Conservation (phyloP, 2,888 invertebrate genomes). For the Antheraea yamamai region DNA sequence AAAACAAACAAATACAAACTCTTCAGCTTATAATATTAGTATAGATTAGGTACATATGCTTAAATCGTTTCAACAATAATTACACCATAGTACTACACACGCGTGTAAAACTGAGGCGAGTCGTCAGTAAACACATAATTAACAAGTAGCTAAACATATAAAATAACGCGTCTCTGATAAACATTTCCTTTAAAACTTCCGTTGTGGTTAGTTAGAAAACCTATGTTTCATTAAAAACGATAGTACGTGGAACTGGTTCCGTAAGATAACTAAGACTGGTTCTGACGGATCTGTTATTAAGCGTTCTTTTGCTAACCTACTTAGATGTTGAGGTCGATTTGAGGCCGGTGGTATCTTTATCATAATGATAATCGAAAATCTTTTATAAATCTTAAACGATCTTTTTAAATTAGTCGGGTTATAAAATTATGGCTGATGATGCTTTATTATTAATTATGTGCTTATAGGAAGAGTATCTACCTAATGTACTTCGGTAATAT, state of each 20-base stretch:
- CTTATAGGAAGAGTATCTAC: background rate
- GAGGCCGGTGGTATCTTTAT: conserved; percentile 29
- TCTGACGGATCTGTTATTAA: conserved; percentile 35
- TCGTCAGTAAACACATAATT: background rate
- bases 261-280: conserved; percentile 20
- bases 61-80: too few species aligned
- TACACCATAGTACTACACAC: too few species aligned
- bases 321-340: conserved; percentile 37
- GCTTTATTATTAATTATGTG: background rate
- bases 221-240: background rate
- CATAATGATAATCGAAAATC: background rate
- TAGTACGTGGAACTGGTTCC: background rate
- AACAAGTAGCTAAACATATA: background rate
- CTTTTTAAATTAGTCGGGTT: too few species aligned
- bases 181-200: conserved; percentile 6
- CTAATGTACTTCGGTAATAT: too few species aligned
- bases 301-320: conserved; percentile 57
- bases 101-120: too few species aligned
- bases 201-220: background rate
- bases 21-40: too few species aligned
- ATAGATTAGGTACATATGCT: too few species aligned
- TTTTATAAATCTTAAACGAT: background rate
- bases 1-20: too few species aligned
- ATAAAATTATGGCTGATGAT: too few species aligned
- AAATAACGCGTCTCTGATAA: background rate